Evolutionary conservation across 2,113 vertebrate species (phyloP), one percentile per base, ranked within the genome.

Genomic region (Brachionichthys hirsutus): DNA sequence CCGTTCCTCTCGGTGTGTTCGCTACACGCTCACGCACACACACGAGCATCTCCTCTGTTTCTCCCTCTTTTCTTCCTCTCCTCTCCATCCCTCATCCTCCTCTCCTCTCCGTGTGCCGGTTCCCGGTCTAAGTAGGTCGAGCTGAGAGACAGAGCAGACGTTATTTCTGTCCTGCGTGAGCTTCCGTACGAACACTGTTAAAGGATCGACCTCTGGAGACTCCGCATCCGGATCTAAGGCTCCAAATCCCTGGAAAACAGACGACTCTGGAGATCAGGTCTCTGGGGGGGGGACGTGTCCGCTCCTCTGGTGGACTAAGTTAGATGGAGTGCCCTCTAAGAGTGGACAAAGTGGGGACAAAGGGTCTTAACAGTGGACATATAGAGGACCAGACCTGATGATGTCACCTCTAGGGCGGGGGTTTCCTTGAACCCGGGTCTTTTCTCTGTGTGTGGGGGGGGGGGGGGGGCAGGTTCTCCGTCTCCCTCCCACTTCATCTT

Each of bases 91-190:
- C 24, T 30, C 24, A 30, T 8, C 4, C 24, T 30, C 24, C 8
- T 8, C 47, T 24, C 20, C 52, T 70, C 57, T 42, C 38, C 56
- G 15, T 74, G 64, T 64, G 46, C 70, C 64, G 43, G 55, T 24
- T 67, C 70, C 67, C 72, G 34, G 64, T 51, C 60, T 82, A 86
- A 84, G 73, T 86, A 86, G 84, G 84, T 86, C 84, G 78, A 79
- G 75, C 84, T 79, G 72, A 77, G 80, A 22, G 68, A 75, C 70
- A 80, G 71, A 68, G 57, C 72, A 78, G 78, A 79, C 68, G 56
- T 78, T 81, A 75, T 83, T 79, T 44, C 61, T 74, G 75, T 75
- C 63, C 73, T 59, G 76, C 79, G 76, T 81, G 82, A 69, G 75
- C 64, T 63, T 61, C 66, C 62, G 53, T 54, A 73, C 72, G 36